Conservation (phyloP, 2,113 vertebrate species). For the Bufo bufo region DNA sequence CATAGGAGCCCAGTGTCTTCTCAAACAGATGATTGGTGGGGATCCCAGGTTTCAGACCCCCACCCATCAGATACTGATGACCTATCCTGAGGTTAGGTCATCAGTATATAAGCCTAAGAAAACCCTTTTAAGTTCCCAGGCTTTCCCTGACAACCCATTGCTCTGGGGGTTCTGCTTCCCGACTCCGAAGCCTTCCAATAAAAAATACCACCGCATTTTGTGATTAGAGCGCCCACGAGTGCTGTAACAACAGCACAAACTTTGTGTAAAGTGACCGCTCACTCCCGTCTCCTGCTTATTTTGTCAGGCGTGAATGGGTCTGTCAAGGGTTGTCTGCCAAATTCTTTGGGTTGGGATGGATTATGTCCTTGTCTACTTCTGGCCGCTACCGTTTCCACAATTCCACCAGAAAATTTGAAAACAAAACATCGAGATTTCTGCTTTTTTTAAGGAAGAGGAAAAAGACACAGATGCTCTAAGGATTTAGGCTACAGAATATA, state of each 20-base stretch:
- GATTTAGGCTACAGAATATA: background rate
- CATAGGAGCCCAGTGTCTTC: too few relatives aligned
- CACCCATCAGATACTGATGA: too few relatives aligned
- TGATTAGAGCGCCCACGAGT: background rate
- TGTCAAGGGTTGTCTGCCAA: background rate
- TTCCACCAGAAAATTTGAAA: constrained; percentile 12
- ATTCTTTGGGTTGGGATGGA: constrained; percentile 19
- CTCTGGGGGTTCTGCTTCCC: background rate
- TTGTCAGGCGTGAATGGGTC: background rate
- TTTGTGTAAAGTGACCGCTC: background rate
- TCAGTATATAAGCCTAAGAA: too few relatives aligned
- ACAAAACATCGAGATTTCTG: background rate
- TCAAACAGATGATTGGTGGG: too few relatives aligned
- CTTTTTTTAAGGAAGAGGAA: background rate
- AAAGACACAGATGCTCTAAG: background rate
- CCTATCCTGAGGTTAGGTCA: too few relatives aligned
- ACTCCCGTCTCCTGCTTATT: background rate
- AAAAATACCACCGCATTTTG: background rate
- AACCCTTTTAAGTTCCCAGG: too few relatives aligned
- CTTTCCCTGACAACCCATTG: background rate
- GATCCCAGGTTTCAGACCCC: too few relatives aligned
- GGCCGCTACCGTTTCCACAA: background rate
- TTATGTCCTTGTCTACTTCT: constrained; percentile 1
- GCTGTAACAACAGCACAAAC: background rate
- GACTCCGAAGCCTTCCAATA: background rate